These are phyloP conservation scores for Capitulum mitella DNA, from an alignment of 2,888 invertebrate genomes.

Conservation along the genomic window DNA sequence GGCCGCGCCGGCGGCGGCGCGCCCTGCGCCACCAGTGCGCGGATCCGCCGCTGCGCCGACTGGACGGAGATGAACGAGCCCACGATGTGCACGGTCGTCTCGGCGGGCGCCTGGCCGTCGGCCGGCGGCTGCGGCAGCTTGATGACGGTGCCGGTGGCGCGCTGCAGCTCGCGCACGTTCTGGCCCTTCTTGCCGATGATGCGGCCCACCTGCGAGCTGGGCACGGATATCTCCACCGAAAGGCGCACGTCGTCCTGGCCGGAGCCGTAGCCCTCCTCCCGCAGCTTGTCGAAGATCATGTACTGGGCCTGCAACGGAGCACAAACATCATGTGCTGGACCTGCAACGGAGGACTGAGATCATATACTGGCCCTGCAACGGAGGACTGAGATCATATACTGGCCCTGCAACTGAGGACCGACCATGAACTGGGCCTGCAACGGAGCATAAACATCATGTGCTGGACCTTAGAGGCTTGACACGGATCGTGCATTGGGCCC, in stretches of 20 bases:
- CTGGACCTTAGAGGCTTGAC: too few relatives aligned
- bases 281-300: constrained; percentile 94
- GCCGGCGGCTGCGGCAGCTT: constrained; percentile 58
- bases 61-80: constrained; percentile 91
- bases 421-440: constrained; percentile 91
- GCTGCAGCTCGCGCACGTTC: constrained; percentile 90
- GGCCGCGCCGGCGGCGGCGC: neutral
- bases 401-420: constrained; percentile 26
- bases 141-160: constrained; percentile 90
- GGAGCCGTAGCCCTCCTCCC: constrained; percentile 85
- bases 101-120: constrained; percentile 59
- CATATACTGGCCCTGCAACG: too few relatives aligned
- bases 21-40: constrained; percentile 57
- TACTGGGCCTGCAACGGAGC: constrained; percentile 74
- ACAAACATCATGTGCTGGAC: neutral
- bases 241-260: constrained; percentile 83
- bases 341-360: too few relatives aligned
- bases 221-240: constrained; percentile 85
- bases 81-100: constrained; percentile 80
- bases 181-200: constrained; percentile 97
- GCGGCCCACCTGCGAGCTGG: constrained; percentile 69
- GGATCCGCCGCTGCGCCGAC: constrained; percentile 88
- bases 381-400: too few relatives aligned
- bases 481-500: too few relatives aligned
- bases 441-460: neutral